Conservation (phyloP, 2,797 vertebrate genomes). For the Martes flavigula region DNA sequence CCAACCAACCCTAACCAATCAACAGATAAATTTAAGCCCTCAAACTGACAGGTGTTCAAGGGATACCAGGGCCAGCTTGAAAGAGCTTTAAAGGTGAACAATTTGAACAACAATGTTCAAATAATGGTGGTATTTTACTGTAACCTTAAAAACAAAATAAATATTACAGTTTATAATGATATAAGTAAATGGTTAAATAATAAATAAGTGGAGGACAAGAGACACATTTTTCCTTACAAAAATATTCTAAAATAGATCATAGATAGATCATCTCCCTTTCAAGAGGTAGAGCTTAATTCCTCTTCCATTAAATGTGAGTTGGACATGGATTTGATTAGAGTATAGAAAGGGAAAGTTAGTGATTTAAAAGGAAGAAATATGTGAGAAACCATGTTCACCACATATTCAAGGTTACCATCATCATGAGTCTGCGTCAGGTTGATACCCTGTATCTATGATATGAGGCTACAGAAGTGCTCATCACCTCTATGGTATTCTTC, state of each 20-base stretch:
- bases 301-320: not conserved
- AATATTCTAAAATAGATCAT: not conserved
- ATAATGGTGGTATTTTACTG: not conserved
- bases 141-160: not conserved
- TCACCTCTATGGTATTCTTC: not conserved
- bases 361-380: not conserved
- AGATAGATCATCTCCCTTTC: not conserved
- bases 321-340: not conserved
- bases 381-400: not conserved
- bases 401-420: not conserved
- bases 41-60: not conserved
- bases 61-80: accelerated
- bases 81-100: not conserved
- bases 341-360: not conserved
- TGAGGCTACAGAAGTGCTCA: not conserved
- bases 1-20: not conserved
- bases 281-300: not conserved
- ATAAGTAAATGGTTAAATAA: not conserved
- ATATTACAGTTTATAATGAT: not conserved
- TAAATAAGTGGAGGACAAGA: not conserved
- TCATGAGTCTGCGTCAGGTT: not conserved
- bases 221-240: not conserved
- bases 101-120: not conserved
- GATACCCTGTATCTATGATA: not conserved
- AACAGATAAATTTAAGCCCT: not conserved